Evolutionary conservation across 1,140 invertebrate genomes (phyloP).

Genomic region (Lordiphosa stackelbergi): DNA sequence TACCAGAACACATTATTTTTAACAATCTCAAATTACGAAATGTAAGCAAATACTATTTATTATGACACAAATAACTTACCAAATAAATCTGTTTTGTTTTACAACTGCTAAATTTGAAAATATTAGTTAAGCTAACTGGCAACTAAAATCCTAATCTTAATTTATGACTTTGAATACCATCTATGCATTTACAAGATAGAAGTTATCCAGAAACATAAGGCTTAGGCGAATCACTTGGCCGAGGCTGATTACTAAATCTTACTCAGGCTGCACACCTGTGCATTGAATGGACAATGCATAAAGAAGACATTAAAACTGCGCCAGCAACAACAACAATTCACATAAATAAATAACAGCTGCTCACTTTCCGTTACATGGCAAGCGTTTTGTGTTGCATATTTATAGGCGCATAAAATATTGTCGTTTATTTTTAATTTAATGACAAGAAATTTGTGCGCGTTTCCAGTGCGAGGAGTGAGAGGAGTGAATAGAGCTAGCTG

Average conservation of each 20-base stretch:
- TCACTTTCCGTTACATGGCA: slow-evolving; percentile 42
- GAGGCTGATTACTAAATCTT: background rate
- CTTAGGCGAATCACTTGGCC: background rate
- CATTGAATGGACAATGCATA: slow-evolving; percentile 23
- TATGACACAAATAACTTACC: no score
- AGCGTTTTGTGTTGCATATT: slow-evolving; percentile 63
- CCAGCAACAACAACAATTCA: slow-evolving; percentile 36
- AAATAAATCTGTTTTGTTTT: no score
- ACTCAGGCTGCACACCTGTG: slow-evolving; percentile 20
- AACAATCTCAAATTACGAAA: no score
- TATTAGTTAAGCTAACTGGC: no score
- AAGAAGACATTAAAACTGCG: slow-evolving; percentile 54
- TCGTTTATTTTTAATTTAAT: slow-evolving; percentile 76
- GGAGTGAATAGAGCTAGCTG: background rate
- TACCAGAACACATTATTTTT: no score
- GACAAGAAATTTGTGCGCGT: slow-evolving; percentile 62
- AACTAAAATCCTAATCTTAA: slow-evolving; percentile 4
- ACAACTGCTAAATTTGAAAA: slow-evolving; percentile 11
- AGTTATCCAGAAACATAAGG: slow-evolving; percentile 11
- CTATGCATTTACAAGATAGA: slow-evolving; percentile 8
- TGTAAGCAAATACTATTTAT: no score
- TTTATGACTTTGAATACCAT: slow-evolving; percentile 4
- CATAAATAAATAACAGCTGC: slow-evolving; percentile 69
- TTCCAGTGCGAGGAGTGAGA: background rate
- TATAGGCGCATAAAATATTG: slow-evolving; percentile 75